phyloP scores from a whole-genome alignment of 2,113 vertebrate genomes.

The zebrafish (Danio rerio) region DNA sequence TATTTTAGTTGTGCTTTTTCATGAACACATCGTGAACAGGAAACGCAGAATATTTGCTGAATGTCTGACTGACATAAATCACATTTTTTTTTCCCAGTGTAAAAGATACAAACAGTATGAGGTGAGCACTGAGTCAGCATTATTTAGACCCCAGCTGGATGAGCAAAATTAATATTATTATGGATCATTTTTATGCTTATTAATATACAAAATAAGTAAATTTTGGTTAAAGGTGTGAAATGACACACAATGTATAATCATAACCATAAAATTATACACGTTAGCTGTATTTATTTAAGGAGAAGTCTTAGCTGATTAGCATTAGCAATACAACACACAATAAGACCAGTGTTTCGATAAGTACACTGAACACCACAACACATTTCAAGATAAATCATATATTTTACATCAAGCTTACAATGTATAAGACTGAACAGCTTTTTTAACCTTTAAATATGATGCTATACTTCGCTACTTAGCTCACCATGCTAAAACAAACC shows the following conservation, averaged over 20 bases:
- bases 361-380: background rate
- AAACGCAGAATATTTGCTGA: background rate
- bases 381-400: background rate
- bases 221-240: background rate
- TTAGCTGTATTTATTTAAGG: background rate
- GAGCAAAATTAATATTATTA: background rate
- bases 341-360: background rate
- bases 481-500: conserved; percentile 8
- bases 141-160: background rate
- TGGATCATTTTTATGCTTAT: background rate
- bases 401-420: background rate
- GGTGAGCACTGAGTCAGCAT: conserved; percentile 5
- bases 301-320: background rate
- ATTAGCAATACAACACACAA: background rate
- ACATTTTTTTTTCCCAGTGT: background rate
- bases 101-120: conserved; percentile 7
- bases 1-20: too few species aligned
- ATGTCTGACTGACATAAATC: background rate
- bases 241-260: background rate
- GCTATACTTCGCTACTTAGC: background rate
- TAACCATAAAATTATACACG: background rate
- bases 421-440: background rate
- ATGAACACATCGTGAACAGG: too few species aligned
- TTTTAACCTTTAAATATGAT: background rate
- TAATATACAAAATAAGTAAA: background rate